A percentile compares a stretch with the other conserved stretches of the same genome.
Conservation (phyloP, 2,113 vertebrate species). For the Axis porcinus region DNA sequence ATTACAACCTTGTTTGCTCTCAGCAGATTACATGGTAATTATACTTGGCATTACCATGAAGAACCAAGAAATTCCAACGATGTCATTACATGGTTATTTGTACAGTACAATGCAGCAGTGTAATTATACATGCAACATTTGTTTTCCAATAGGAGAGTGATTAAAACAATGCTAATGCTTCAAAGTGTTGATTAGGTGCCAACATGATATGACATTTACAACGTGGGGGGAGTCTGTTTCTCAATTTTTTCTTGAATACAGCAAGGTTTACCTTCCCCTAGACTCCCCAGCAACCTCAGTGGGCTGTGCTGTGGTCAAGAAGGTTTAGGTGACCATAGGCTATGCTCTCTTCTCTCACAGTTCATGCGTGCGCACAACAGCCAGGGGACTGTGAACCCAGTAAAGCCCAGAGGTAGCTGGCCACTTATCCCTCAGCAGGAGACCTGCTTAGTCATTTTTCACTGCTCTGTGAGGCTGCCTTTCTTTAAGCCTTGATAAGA, state of each 20-base stretch:
- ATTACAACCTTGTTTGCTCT: constrained; percentile 84
- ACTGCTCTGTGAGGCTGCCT: not conserved
- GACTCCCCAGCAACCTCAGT: not conserved
- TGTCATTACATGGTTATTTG: constrained; percentile 86
- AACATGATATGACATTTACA: constrained; percentile 75
- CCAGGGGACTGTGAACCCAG: too few species aligned
- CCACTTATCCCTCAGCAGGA: not conserved
- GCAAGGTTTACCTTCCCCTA: not conserved
- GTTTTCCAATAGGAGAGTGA: constrained; percentile 81
- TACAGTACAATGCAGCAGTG: constrained; percentile 81
- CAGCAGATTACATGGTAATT: constrained; percentile 87
- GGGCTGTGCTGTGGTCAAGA: not conserved
- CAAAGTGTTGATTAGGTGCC: constrained; percentile 78
- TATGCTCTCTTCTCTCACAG: not conserved
- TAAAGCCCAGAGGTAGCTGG: not conserved
- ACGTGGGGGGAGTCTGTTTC: constrained; percentile 28
- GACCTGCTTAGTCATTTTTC: not conserved
- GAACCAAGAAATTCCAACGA: constrained; percentile 84
- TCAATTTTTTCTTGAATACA: constrained; percentile 22
- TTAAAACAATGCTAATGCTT: constrained; percentile 83
- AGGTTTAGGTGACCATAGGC: not conserved
- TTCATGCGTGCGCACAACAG: not conserved
- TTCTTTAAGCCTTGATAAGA: not conserved
- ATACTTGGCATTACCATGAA: constrained; percentile 84
- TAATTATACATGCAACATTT: constrained; percentile 85